Percentiles rank a stretch among this genome's conserved stretches.
phyloP scores from a whole-genome alignment of 30 jellyfish, hydroid and myxozoan species.

The Sanderia malayensis region DNA sequence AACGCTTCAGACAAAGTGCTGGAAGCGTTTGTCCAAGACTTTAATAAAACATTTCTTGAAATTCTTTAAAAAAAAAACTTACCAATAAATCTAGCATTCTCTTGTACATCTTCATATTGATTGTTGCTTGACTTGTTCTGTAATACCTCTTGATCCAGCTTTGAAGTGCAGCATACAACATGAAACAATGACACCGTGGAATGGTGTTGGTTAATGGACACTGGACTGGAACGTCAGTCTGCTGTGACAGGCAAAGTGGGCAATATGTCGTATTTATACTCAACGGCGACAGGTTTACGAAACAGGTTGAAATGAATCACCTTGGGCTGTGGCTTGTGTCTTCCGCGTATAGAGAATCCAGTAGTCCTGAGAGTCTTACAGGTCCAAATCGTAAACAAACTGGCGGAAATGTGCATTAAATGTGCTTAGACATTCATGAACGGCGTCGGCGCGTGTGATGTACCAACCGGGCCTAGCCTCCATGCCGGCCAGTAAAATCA shows the following conservation, averaged over 20 bases:
- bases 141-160: too few relatives aligned
- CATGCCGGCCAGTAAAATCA: slow-evolving; percentile 61
- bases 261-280: too few relatives aligned
- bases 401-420: slow-evolving; percentile 53
- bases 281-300: too few relatives aligned
- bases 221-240: too few relatives aligned
- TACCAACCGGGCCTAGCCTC: slow-evolving; percentile 55
- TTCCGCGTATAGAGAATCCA: slow-evolving; percentile 56
- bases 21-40: too few relatives aligned
- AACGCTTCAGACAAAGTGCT: too few relatives aligned
- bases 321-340: slow-evolving; percentile 58
- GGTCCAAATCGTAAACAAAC: slow-evolving; percentile 28
- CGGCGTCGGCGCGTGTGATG: slow-evolving; percentile 47
- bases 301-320: slow-evolving; percentile 38
- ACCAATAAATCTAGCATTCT: slow-evolving; percentile 35
- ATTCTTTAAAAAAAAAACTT: slow-evolving; percentile 23
- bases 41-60: too few relatives aligned
- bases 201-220: too few relatives aligned
- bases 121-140: too few relatives aligned
- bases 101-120: slow-evolving; percentile 19
- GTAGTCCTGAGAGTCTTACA: slow-evolving; percentile 35
- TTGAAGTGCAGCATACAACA: too few relatives aligned
- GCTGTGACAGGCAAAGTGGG: too few relatives aligned
- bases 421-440: slow-evolving; percentile 47
- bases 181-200: too few relatives aligned